Evolutionary conservation across 2,888 invertebrate genomes (phyloP).

Genomic region (Nephrotoma flavescens): DNA sequence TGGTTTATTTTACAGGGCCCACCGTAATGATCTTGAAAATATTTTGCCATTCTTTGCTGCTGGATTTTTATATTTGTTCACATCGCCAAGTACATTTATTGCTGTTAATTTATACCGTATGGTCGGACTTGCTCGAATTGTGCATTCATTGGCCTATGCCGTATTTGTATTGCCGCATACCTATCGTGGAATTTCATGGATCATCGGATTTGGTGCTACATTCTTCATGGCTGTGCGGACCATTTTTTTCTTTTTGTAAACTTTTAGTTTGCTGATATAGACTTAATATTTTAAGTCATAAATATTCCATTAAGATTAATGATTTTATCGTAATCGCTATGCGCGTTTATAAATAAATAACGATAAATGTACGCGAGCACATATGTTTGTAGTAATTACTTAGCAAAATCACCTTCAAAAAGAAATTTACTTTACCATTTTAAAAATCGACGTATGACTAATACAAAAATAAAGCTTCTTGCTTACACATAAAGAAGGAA

Average conservation of each 20-base stretch:
- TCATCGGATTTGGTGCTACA: slow-evolving; percentile 29
- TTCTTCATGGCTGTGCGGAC: slow-evolving; percentile 34
- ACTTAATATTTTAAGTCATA: too few species aligned
- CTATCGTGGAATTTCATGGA: slow-evolving; percentile 33
- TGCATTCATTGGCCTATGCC: slow-evolving; percentile 41
- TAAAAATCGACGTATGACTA: too few species aligned
- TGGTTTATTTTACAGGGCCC: slow-evolving; percentile 34
- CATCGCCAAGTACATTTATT: slow-evolving; percentile 31
- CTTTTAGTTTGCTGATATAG: not conserved
- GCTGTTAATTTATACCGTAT: slow-evolving; percentile 39
- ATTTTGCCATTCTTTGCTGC: slow-evolving; percentile 38
- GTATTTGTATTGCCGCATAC: slow-evolving; percentile 37
- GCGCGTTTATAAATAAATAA: too few species aligned
- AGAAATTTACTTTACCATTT: too few species aligned
- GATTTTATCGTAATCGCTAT: too few species aligned
- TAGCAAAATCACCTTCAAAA: too few species aligned
- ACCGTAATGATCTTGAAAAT: slow-evolving; percentile 46
- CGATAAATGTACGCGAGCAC: too few species aligned
- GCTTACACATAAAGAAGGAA: too few species aligned
- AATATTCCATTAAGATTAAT: too few species aligned
- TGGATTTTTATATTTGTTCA: slow-evolving; percentile 36
- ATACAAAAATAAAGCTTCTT: too few species aligned
- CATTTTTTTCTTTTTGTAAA: not conserved
- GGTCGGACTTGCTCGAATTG: slow-evolving; percentile 34
- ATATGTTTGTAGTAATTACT: too few species aligned